Conservation (phyloP, 64 coral and sea anemone genomes). For the Actinia equina region DNA sequence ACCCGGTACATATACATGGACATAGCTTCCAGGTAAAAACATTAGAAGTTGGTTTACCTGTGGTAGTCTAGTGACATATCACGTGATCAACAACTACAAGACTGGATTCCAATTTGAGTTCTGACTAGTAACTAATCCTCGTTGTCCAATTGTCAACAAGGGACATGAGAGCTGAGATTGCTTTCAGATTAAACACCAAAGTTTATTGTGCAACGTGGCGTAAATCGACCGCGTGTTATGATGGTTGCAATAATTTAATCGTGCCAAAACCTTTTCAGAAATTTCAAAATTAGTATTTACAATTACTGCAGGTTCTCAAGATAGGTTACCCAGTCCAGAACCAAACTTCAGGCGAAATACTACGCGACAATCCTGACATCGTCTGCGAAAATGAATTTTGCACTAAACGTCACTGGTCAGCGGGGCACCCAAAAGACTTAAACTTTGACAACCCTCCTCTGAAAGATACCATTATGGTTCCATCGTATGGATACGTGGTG, state of each 20-base stretch:
- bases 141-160: too few species aligned
- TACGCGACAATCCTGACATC: conserved; percentile 40
- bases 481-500: conserved; percentile 55
- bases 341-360: conserved; percentile 29
- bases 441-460: conserved; percentile 37
- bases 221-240: too few species aligned
- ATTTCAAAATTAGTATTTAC: background rate
- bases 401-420: conserved; percentile 30
- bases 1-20: conserved; percentile 67
- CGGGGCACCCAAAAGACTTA: background rate
- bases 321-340: conserved; percentile 50
- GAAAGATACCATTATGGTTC: conserved; percentile 60
- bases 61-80: background rate
- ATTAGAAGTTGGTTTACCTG: background rate
- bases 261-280: too few species aligned
- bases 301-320: conserved; percentile 31
- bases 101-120: too few species aligned
- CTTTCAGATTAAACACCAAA: too few species aligned
- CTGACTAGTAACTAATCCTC: too few species aligned
- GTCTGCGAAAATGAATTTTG: conserved; percentile 38
- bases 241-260: too few species aligned
- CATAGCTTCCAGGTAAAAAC: conserved; percentile 39
- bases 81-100: background rate
- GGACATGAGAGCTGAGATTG: too few species aligned
- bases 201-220: too few species aligned